Conservation (phyloP, 2,888 invertebrate species). For the Polydesmus complanatus region DNA sequence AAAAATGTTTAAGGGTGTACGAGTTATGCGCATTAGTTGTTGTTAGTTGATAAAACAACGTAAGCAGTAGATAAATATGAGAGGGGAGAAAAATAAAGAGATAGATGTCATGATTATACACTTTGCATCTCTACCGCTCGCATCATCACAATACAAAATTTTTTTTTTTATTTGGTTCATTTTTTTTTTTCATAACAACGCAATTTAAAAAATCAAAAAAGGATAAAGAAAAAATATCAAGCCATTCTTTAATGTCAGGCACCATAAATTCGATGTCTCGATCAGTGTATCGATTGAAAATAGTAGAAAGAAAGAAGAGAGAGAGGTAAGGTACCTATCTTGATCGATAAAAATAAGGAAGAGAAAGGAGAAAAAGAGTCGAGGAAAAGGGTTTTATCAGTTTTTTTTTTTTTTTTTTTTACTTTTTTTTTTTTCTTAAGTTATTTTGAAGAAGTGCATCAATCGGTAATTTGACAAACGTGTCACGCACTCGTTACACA, state of each 20-base stretch:
- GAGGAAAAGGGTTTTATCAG: neutral
- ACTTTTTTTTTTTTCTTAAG: neutral
- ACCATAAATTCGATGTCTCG: neutral
- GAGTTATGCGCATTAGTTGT: neutral
- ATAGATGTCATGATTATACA: neutral
- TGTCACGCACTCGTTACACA: neutral
- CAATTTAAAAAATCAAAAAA: neutral
- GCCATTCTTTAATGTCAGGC: neutral
- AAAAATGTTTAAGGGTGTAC: no score
- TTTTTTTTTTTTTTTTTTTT: neutral
- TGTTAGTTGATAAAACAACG: neutral
- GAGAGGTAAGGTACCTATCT: neutral
- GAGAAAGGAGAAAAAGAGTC: neutral
- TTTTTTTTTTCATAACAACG: neutral
- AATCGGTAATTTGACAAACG: neutral
- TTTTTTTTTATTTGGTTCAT: no score
- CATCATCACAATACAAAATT: neutral
- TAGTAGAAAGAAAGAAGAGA: no score
- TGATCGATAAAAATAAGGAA: neutral
- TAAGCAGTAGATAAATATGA: neutral
- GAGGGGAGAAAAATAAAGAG: neutral
- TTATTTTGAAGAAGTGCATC: neutral
- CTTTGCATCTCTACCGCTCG: neutral
- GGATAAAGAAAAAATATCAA: neutral
- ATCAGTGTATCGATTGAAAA: neutral